phyloP scores from a whole-genome alignment of 2,113 vertebrate genomes.

The Barbus barbus region DNA sequence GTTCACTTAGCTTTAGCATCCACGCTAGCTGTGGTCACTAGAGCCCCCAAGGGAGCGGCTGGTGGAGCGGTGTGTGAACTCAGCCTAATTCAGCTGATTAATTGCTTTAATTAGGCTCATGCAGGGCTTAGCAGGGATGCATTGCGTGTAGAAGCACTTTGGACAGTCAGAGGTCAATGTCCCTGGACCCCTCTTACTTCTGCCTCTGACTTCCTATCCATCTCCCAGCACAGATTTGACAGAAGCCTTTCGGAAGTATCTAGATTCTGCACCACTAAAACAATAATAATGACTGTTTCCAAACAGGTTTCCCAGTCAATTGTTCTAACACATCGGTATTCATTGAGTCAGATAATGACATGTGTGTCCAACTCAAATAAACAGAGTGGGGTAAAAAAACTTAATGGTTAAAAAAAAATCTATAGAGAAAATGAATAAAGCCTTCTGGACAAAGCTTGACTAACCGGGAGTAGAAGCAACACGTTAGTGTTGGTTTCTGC shows the following conservation, averaged over 20 bases:
- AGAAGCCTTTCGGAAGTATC: not conserved
- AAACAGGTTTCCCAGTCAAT: no score
- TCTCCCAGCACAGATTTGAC: not conserved
- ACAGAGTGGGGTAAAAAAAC: no score
- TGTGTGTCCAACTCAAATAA: no score
- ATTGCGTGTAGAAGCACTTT: conserved; percentile 40
- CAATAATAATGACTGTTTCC: not conserved
- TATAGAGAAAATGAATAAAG: no score
- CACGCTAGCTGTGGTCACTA: conserved; percentile 26
- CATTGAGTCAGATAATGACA: no score
- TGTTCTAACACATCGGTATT: no score
- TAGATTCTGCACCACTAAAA: not conserved
- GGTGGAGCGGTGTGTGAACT: conserved; percentile 49
- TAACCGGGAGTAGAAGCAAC: no score
- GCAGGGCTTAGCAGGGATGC: conserved; percentile 45
- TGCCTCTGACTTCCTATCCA: not conserved
- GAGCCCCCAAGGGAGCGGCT: not conserved
- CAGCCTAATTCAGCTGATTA: conserved; percentile 65
- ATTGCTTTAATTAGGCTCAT: conserved; percentile 68
- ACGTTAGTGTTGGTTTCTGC: no score
- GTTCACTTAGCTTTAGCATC: not conserved
- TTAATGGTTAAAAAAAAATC: no score
- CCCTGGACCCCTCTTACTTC: conserved; percentile 5
- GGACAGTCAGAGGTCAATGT: conserved; percentile 7
- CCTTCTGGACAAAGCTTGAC: no score